Evolutionary conservation across 1,140 invertebrate species (phyloP), one percentile per base, ranked within the genome.

Genomic region (Streblospio benedicti): DNA sequence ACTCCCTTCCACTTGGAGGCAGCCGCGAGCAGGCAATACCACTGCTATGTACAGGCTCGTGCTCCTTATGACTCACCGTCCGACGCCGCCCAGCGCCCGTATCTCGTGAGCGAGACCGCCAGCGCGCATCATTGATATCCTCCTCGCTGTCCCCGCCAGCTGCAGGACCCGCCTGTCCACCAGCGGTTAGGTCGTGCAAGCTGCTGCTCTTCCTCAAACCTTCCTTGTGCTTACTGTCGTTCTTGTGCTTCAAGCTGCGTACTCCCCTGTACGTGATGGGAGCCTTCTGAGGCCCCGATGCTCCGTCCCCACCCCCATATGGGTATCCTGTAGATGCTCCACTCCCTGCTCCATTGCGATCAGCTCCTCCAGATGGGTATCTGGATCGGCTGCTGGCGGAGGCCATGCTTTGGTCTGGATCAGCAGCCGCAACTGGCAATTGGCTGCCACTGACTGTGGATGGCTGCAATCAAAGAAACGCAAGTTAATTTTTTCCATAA

Each of bases 181-280:
- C n/a, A n/a, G n/a, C n/a, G n/a, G 71, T 65, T 28, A 76, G 45
- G 50, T 76, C 73, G 57, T 75, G 72, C 51, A 71, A 59, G 54
- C 72, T 75, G 56, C 68, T 73, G 57, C 74, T 76, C 56, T 75
- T 75, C 27, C 73, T 59, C 23, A 76, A 55, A 3, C 71, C 71
- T 20, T 76, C 74, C 30, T 69, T 69, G 49, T 73, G 66, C 35
- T 66, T 62, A 45, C 70, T 68, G 45, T 75, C 72, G 59, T 69
- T 67, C 47, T 69, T 70, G 60, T 75, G 74, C 57, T 76, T 76
- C 59, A 76, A 64, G 60, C 68, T 74, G 25, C 74, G 69, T 5
- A 76, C 72, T 28, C 72, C 72, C 33, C 69, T 63, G 54, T 75
- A 75, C 0, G 72, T 74, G 5, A 63, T 57, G 53, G 67, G 71